phyloP scores from a whole-genome alignment of 2,797 vertebrate genomes.

The Myotis vivesi region DNA sequence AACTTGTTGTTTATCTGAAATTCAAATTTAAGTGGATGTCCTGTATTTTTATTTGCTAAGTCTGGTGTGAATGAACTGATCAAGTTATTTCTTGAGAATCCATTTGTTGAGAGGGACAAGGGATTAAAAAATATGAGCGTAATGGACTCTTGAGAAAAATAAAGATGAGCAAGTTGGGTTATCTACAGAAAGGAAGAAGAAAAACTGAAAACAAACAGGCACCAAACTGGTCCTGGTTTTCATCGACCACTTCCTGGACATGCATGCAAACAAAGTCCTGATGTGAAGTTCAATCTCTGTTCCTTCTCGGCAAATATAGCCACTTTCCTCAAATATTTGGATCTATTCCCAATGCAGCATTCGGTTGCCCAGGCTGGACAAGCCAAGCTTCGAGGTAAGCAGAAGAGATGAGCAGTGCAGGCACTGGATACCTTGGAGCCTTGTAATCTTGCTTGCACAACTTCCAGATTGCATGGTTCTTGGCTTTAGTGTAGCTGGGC shows the following conservation, averaged over 20 bases:
- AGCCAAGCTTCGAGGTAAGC: conserved; percentile 67
- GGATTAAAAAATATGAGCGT: not conserved
- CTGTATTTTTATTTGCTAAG: conserved; percentile 23
- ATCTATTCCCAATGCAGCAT: conserved; percentile 1
- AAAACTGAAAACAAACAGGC: not conserved
- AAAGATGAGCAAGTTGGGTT: conserved; percentile 11
- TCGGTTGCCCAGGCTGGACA: not conserved
- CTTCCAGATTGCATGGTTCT: conserved; percentile 81
- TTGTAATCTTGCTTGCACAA: conserved; percentile 77
- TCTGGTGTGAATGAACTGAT: not conserved
- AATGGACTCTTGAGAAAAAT: not conserved
- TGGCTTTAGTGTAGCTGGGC: conserved; percentile 81
- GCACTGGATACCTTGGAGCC: conserved; percentile 79
- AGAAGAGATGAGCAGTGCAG: conserved; percentile 58
- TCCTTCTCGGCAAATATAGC: not conserved
- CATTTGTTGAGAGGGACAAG: not conserved
- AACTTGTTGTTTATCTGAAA: conserved; percentile 27
- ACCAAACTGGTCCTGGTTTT: not conserved
- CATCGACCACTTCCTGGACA: not conserved
- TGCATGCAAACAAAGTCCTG: not conserved
- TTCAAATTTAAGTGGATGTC: conserved; percentile 31
- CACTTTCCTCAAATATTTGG: conserved; percentile 52
- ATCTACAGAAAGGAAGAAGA: not conserved
- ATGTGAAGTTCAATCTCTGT: conserved; percentile 21
- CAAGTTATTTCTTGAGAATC: conserved; percentile 30